Evolutionary conservation across 2,113 vertebrate species (phyloP), one percentile per base, ranked within the genome.

Genomic region (Hassar affinis): DNA sequence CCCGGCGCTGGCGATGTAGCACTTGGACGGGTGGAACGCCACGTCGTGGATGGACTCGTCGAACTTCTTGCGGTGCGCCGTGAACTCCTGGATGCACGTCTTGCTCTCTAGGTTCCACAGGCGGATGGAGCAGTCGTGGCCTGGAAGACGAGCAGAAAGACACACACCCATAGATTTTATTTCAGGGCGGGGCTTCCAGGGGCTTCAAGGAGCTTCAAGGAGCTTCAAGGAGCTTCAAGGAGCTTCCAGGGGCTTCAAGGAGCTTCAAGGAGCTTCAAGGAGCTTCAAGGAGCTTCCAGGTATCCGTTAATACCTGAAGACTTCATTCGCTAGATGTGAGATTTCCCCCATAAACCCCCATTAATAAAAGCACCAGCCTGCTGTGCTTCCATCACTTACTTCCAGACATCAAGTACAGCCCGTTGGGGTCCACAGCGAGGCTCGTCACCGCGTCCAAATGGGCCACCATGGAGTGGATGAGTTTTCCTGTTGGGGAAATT

Each of bases 71-170:
- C 98, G 95, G 94, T 99, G 98, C 85, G 97, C 98, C 6, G 98
- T 99, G 92, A 99, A 99, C 89, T 99, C 98, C 84, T 99, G 98
- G 92, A 99, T 98, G 92, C 98, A 99, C 7, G 98, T 99, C 94
- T 98, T 99, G 93, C 96, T 99, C 92, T 99, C 98, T 86, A 99
- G 95, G 93, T 99, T 99, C 98, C 98, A 99, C 87, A 99, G 94
- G 66, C 97, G 97, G 92, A 99, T 98, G 0, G 98, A 99, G 94
- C 97, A 99, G 94, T 99, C 98, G 7, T 99, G 98, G 93, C 98
- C 98, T 99, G 92, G 47, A 10, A 38, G 27, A 56, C 4, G 6
- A n/a, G 3, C 14, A 47, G 2, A 57, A 11, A 8, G 2, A 20
- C 2, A 42, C 11, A 45, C n/a, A n/a, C n/a, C n/a, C n/a, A n/a